A percentile compares a stretch with the other conserved stretches of the same genome.
Evolutionary conservation across 2,888 invertebrate genomes (phyloP).

Genomic region (Rhorus exstirpatorius): DNA sequence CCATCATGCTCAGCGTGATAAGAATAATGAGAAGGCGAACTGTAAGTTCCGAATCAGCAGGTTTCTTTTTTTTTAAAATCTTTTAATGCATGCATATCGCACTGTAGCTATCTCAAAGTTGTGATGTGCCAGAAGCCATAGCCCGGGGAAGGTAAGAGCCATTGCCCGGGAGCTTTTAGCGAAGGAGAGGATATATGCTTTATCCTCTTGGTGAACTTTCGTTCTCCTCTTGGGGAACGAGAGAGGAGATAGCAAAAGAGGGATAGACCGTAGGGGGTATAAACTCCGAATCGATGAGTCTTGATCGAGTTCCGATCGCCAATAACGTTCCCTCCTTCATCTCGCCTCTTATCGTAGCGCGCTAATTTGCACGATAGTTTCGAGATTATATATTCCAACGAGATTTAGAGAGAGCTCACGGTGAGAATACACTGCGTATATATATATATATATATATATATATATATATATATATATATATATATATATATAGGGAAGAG

Average conservation of each 20-base stretch:
- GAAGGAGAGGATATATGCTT: slow-evolving; percentile 36
- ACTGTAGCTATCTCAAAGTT: slow-evolving; percentile 8
- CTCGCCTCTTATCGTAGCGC: slow-evolving; percentile 12
- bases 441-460: too few relatives aligned
- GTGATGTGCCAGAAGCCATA: neutral
- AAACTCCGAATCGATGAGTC: slow-evolving; percentile 56
- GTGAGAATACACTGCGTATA: slow-evolving; percentile 35
- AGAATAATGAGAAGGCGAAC: too few relatives aligned
- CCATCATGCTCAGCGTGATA: too few relatives aligned
- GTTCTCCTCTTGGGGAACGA: slow-evolving; percentile 24
- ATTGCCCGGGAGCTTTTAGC: slow-evolving; percentile 35
- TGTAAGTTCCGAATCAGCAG: too few relatives aligned
- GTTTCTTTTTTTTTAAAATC: too few relatives aligned
- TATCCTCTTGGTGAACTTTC: slow-evolving; percentile 45
- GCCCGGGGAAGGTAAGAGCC: too few relatives aligned
- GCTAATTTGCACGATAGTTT: slow-evolving; percentile 58
- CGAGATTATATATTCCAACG: slow-evolving; percentile 56
- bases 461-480: too few relatives aligned
- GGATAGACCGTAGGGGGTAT: slow-evolving; percentile 24
- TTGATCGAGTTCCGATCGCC: slow-evolving; percentile 58
- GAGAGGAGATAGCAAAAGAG: slow-evolving; percentile 22
- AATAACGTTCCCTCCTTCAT: slow-evolving; percentile 20
- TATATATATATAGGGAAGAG: too few relatives aligned
- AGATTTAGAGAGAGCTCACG: slow-evolving; percentile 48
- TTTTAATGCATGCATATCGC: too few relatives aligned